Conservation (phyloP, 64 coral and sea anemone genomes). For the Porites australiensis region DNA sequence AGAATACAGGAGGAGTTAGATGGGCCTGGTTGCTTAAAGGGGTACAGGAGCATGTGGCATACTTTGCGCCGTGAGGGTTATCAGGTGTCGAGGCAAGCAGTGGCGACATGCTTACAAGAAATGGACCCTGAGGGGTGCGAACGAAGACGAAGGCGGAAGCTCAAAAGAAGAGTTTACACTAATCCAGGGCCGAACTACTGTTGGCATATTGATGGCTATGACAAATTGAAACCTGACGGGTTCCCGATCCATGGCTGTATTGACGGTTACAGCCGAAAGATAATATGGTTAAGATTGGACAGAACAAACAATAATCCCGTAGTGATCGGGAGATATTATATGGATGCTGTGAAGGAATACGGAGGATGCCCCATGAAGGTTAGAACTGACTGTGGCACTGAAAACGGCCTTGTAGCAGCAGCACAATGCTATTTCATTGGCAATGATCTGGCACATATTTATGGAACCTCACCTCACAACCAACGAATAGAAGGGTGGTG, state of each 20-base stretch:
- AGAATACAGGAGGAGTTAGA: conserved; percentile 18
- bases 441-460: not conserved
- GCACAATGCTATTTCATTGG: not conserved
- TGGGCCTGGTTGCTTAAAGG: conserved; percentile 10
- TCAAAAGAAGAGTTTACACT: not conserved
- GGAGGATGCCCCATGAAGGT: conserved; percentile 1
- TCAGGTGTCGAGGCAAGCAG: not conserved
- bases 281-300: not conserved
- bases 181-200: no score
- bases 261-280: not conserved
- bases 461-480: not conserved
- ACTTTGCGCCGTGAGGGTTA: not conserved
- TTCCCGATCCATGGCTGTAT: no score
- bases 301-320: not conserved
- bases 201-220: no score
- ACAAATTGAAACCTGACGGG: no score
- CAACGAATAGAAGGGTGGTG: conserved; percentile 2
- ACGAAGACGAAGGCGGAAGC: not conserved
- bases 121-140: conserved; percentile 12
- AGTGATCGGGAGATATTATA: not conserved
- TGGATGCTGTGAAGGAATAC: not conserved
- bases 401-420: not conserved
- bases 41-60: conserved; percentile 15
- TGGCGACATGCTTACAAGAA: not conserved
- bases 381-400: conserved; percentile 13